Evolutionary conservation across 2,113 vertebrate genomes (phyloP).

Genomic region (Clarias macrocephalus): DNA sequence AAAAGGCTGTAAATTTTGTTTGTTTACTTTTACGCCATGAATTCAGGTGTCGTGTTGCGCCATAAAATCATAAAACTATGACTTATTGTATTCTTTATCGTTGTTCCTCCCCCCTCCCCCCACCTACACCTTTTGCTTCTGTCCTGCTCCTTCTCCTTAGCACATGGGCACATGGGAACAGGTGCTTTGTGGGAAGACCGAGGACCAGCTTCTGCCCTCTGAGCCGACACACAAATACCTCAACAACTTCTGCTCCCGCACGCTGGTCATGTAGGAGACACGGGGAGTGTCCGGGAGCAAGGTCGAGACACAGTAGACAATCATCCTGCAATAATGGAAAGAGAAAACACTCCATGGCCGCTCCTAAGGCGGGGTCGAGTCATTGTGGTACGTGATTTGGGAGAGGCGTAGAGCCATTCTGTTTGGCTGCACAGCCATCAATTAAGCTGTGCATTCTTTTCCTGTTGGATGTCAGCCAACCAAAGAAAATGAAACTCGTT

Average conservation of each 20-base stretch:
- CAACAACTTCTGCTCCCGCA: slow-evolving; percentile 84
- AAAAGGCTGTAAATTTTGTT: not conserved
- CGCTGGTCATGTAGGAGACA: slow-evolving; percentile 87
- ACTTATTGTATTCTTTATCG: slow-evolving; percentile 13
- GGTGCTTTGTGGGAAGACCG: slow-evolving; percentile 85
- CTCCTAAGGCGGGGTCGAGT: slow-evolving; percentile 76
- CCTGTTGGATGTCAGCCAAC: slow-evolving; percentile 86
- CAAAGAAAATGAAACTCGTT: slow-evolving; percentile 71
- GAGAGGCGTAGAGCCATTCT: slow-evolving; percentile 75
- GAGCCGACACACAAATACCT: slow-evolving; percentile 88
- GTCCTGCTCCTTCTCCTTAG: slow-evolving; percentile 1
- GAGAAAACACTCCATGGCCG: slow-evolving; percentile 74
- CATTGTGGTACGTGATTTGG: slow-evolving; percentile 97
- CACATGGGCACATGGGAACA: slow-evolving; percentile 86
- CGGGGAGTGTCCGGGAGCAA: slow-evolving; percentile 72
- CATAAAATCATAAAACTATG: slow-evolving; percentile 37
- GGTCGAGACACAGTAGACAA: slow-evolving; percentile 37
- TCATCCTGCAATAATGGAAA: slow-evolving; percentile 48
- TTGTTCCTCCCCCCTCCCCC: not conserved
- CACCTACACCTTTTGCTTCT: not conserved
- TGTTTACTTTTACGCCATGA: not conserved
- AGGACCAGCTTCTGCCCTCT: slow-evolving; percentile 82
- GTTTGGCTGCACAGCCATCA: slow-evolving; percentile 73
- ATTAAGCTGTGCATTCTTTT: slow-evolving; percentile 72
- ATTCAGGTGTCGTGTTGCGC: slow-evolving; percentile 13